Evolutionary conservation across 2,888 invertebrate genomes (phyloP).

Genomic region (Copidosoma aretas): DNA sequence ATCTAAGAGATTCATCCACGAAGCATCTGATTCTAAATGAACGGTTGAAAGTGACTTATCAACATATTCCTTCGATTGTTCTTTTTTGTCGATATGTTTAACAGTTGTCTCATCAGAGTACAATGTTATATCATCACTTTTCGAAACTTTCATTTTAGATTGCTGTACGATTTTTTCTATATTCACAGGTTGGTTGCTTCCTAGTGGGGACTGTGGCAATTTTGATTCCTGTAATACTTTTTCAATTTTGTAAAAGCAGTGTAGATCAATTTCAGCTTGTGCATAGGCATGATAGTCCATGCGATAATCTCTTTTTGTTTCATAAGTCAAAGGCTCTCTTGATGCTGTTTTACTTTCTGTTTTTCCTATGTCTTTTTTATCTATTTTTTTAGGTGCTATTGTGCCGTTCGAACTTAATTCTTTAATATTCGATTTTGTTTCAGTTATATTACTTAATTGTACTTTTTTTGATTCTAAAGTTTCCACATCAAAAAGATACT

Average conservation of each 20-base stretch:
- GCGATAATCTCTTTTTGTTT: constrained; percentile 53
- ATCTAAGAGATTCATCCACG: constrained; percentile 53
- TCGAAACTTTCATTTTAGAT: constrained; percentile 50
- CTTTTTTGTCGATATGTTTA: not conserved
- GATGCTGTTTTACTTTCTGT: not conserved
- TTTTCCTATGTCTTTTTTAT: not conserved
- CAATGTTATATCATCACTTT: not conserved
- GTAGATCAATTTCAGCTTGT: constrained; percentile 53
- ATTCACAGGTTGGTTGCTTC: constrained; percentile 31
- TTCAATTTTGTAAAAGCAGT: constrained; percentile 51
- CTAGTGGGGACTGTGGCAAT: constrained; percentile 27
- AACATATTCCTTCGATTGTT: too few species aligned
- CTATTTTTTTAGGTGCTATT: constrained; percentile 1
- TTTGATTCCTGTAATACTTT: constrained; percentile 47
- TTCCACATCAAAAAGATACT: too few species aligned
- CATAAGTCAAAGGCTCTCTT: constrained; percentile 34
- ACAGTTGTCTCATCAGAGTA: not conserved
- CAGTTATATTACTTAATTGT: not conserved
- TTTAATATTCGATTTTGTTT: constrained; percentile 2
- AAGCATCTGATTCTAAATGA: constrained; percentile 40
- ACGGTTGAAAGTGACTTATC: constrained; percentile 2
- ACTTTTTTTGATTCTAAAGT: too few species aligned
- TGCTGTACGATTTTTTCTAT: constrained; percentile 53
- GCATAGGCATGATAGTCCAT: constrained; percentile 51
- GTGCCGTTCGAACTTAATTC: not conserved